A percentile compares a stretch with the other conserved stretches of the same genome.
These are phyloP conservation scores for Torymus tubicola DNA, from an alignment of 2,888 invertebrate species.

Conservation along the genomic window DNA sequence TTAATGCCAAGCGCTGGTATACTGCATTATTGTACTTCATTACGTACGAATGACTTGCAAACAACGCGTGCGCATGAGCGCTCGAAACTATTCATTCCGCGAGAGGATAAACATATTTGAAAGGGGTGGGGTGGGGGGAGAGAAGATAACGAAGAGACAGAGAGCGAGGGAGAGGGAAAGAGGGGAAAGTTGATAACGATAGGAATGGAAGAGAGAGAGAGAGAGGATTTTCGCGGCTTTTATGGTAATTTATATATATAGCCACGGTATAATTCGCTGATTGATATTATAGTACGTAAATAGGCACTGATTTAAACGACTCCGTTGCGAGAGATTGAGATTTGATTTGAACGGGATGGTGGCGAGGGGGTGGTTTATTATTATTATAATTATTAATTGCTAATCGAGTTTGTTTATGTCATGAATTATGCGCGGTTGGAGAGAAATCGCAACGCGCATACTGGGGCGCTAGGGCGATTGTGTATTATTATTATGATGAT, in stretches of 20 bases:
- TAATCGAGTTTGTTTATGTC: conserved; percentile 11
- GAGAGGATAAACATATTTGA: conserved; percentile 49
- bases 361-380: not conserved
- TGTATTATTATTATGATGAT: too few relatives aligned
- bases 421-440: too few relatives aligned
- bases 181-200: not conserved
- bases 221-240: conserved; percentile 19
- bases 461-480: too few relatives aligned
- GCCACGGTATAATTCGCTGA: conserved; percentile 36
- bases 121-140: not conserved
- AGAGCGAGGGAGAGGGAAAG: not conserved
- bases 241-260: conserved; percentile 40
- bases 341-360: conserved; percentile 4
- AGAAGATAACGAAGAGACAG: conserved; percentile 15
- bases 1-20: conserved; percentile 29
- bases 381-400: conserved; percentile 20
- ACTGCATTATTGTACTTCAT: conserved; percentile 41
- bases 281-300: conserved; percentile 49
- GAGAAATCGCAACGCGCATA: too few relatives aligned
- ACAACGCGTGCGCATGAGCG: not conserved
- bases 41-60: conserved; percentile 50
- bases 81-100: conserved; percentile 47
- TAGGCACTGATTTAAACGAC: conserved; percentile 24
- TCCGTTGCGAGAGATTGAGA: not conserved
- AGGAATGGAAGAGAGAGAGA: not conserved